These are phyloP conservation scores for Dendroctonus valens DNA, from an alignment of 1,140 invertebrate genomes.

Conservation along the genomic window DNA sequence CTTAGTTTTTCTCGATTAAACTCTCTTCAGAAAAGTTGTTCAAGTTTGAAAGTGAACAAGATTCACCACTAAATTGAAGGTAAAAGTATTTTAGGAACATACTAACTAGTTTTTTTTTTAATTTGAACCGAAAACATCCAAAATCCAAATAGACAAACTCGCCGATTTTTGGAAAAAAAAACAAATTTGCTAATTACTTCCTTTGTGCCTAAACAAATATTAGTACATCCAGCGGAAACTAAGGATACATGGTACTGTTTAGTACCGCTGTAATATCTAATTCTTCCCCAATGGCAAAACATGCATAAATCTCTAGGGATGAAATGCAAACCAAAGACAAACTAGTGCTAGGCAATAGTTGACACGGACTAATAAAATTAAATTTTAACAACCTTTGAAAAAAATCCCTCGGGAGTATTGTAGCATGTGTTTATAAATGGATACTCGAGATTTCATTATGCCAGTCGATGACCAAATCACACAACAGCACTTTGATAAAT, in stretches of 20 bases:
- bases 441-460: constrained; percentile 26
- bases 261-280: constrained; percentile 28
- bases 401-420: constrained; percentile 38
- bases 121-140: too few relatives aligned
- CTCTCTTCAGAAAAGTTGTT: too few relatives aligned
- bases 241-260: constrained; percentile 11
- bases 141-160: too few relatives aligned
- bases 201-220: constrained; percentile 11
- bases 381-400: constrained; percentile 39
- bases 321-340: constrained; percentile 42
- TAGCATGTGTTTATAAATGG: constrained; percentile 42
- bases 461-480: constrained; percentile 29
- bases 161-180: too few relatives aligned
- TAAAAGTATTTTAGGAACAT: too few relatives aligned
- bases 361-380: constrained; percentile 40
- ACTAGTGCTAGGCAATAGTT: constrained; percentile 47
- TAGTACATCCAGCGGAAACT: constrained; percentile 10
- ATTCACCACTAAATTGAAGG: too few relatives aligned
- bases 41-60: too few relatives aligned
- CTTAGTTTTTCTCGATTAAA: too few relatives aligned
- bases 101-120: too few relatives aligned
- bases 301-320: constrained; percentile 41
- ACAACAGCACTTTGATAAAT: constrained; percentile 16
- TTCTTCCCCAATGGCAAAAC: constrained; percentile 37
- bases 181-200: too few relatives aligned